Base-by-base conservation (phyloP, 2,797 vertebrate genomes). In the Falco peregrinus region DNA sequence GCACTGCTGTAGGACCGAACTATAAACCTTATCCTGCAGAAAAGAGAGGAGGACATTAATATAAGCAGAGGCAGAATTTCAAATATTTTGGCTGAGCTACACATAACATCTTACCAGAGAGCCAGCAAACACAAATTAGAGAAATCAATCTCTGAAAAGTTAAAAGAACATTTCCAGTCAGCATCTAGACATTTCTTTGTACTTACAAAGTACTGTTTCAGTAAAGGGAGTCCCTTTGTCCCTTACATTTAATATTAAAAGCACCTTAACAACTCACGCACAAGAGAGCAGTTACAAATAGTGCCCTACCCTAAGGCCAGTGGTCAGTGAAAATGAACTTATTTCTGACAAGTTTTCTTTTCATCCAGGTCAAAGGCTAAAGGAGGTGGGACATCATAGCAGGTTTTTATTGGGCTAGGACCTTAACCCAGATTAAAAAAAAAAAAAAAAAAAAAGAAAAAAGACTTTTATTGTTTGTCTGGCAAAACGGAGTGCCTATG, bases 11-110 rank as follows among this genome's bases (percentile, higher is more conserved):
- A 99, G 98, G 53, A 99, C 99, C 4, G 99, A 99, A 21, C 99
- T 99, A 59, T 99, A 99, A 35, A 99, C 99, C 29, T 99, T 99
- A 97, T 99, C 99, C 99, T 99, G 77, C 17, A 97, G 87, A 82
- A 97, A 45, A 93, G 10, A 90, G 67, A 78, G 31, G 20, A 94
- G 47, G 25, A 22, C 41, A 9, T 85, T 47, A 92, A 43, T 10
- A 63, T 21, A 37, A 69, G 33, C 43, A 89, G n/a, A 80, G 56
- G 33, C 21, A 91, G 45, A 45, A 75, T 35, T 51, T 53, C 18
- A 81, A 41, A 14, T 22, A 35, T 70, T 91, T 69, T 83, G 61
- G 28, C 26, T 76, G 47, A 89, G 73, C 54, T 74, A 67, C n/a
- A 69, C 3, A 5, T 24, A 70, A 53, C 4, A 4, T 45, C 10